A percentile compares a stretch with the other conserved stretches of the same genome.
Conservation (phyloP, 1,140 invertebrate species). For the Aphidius ervi region DNA sequence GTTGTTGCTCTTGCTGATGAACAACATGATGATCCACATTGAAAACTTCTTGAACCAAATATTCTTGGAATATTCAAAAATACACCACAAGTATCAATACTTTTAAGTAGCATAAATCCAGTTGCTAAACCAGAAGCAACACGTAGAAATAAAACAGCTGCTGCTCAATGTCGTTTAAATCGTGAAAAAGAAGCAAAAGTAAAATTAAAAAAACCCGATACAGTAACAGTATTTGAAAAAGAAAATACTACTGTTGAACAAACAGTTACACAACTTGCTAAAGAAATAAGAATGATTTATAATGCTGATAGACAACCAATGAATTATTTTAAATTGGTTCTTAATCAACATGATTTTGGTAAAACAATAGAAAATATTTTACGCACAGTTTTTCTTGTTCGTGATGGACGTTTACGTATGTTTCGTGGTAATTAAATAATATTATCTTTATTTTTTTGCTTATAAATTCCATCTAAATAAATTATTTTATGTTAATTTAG, state of each 20-base stretch:
- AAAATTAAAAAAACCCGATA: constrained; percentile 36
- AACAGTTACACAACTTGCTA: neutral
- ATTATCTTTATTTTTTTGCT: too few relatives aligned
- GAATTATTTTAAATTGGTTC: too few relatives aligned
- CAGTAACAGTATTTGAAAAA: constrained; percentile 32
- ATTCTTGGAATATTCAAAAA: neutral
- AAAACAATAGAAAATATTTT: too few relatives aligned
- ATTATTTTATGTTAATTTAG: too few relatives aligned
- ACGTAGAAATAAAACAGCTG: constrained; percentile 20
- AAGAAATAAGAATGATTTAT: too few relatives aligned
- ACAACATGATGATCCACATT: neutral
- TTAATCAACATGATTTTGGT: too few relatives aligned
- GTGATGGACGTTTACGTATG: too few relatives aligned
- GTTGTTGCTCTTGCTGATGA: neutral
- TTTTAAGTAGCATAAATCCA: constrained; percentile 20
- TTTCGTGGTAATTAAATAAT: too few relatives aligned
- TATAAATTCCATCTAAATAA: too few relatives aligned
- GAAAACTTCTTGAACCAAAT: neutral
- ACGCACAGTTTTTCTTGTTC: too few relatives aligned
- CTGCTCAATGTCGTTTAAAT: neutral
- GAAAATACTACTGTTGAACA: constrained; percentile 26
- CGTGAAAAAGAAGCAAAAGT: constrained; percentile 21
- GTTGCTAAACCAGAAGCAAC: constrained; percentile 30
- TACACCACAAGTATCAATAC: too few relatives aligned
- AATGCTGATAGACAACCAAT: too few relatives aligned